Evolutionary conservation across 30 jellyfish, hydroid and myxozoan genomes (phyloP), one percentile per base, ranked within the genome.

Genomic region (Cassiopea andromeda): DNA sequence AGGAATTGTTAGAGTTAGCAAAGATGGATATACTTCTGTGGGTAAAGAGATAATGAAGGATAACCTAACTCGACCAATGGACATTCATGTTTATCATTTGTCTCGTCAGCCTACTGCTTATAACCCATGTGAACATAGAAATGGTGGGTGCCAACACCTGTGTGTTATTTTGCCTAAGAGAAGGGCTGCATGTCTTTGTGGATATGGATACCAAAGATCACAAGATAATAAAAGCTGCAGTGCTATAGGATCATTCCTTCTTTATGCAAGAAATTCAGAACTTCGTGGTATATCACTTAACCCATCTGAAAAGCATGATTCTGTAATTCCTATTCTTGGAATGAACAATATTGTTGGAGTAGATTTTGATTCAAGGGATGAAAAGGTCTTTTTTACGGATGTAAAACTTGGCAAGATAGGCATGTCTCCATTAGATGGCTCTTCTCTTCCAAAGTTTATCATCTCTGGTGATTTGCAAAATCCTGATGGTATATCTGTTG

Each of bases 401-500:
- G 94, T 96, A 2, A 88, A 85, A 78, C 85, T 82, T 15, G 96
- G 93, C 71, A 88, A 88, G 87, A 92, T 96, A 73, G 99, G 99
- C 3, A 61, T 97, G n/a, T 89, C 93, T 12, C 85, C 85, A 7
- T 77, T 81, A 8, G 93, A 89, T 57, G 93, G 89, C 48, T 67
- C 88, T 2, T 48, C 89, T 1, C 92, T 74, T 14, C 91, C 92
- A 2, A 96, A 87, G 48, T 87, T 87, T 94, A 77, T 95, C 54
- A 74, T 87, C 18, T 48, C 89, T 5, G 81, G 72, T 12, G 79
- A 84, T 44, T 71, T 95, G 61, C 93, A 95, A 72, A 95, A 88
- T 88, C 96, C 99, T 44, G 99, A 95, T 84, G 99, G 99, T 6
- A 76, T 95, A 6, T 96, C 99, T 4, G 96, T 95, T 60, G 99